phyloP scores from a whole-genome alignment of 1,140 invertebrate genomes.

The Sycobia sp. region DNA sequence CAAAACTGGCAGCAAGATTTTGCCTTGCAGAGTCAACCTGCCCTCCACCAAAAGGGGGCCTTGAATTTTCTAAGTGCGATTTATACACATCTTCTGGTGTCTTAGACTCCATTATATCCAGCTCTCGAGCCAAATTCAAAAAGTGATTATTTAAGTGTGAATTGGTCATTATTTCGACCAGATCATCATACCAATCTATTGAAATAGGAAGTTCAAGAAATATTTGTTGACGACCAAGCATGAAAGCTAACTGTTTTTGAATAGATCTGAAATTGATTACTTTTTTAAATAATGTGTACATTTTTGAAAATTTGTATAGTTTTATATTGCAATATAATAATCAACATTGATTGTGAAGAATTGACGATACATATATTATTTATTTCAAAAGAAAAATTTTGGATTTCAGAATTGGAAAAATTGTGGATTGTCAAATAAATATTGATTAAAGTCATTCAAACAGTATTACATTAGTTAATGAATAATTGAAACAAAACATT shows the following conservation, averaged over 20 bases:
- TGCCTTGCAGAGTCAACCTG: slow-evolving; percentile 94
- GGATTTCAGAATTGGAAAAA: background rate
- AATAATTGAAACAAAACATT: too few species aligned
- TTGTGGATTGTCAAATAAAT: too few species aligned
- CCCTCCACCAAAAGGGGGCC: slow-evolving; percentile 81
- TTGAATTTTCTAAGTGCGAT: slow-evolving; percentile 92
- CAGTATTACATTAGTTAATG: background rate
- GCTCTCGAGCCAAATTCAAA: slow-evolving; percentile 91
- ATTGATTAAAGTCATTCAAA: too few species aligned
- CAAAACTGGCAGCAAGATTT: slow-evolving; percentile 97
- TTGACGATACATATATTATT: too few species aligned
- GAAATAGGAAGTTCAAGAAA: slow-evolving; percentile 76
- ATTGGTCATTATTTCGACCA: slow-evolving; percentile 96
- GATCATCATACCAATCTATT: slow-evolving; percentile 82
- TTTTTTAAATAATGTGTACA: too few species aligned
- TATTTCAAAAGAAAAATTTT: too few species aligned
- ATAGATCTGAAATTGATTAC: slow-evolving; percentile 74
- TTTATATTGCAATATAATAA: too few species aligned
- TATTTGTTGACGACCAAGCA: slow-evolving; percentile 96
- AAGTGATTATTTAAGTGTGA: slow-evolving; percentile 96
- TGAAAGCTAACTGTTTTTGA: slow-evolving; percentile 96
- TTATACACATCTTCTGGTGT: slow-evolving; percentile 99
- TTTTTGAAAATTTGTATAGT: too few species aligned
- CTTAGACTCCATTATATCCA: slow-evolving; percentile 99
- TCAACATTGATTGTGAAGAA: too few species aligned